Percentiles rank a stretch among this genome's conserved stretches.
These are phyloP conservation scores for Drosophila ezoana DNA, from an alignment of 2,888 invertebrate genomes.

Conservation along the genomic window DNA sequence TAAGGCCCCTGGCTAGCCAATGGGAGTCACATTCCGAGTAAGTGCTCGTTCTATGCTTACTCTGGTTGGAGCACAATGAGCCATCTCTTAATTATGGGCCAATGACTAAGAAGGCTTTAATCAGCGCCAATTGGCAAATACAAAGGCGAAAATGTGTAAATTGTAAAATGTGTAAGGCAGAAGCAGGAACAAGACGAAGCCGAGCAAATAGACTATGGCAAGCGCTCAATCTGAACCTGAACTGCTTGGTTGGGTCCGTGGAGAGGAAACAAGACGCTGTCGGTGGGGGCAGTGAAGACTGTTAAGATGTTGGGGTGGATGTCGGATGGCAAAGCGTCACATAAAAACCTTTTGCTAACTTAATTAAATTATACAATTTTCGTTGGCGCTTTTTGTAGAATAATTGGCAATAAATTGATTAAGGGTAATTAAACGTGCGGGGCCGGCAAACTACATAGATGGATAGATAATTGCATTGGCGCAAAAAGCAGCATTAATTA, in stretches of 20 bases:
- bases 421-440: constrained; percentile 75
- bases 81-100: constrained; percentile 72
- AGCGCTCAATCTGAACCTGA: constrained; percentile 12
- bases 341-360: constrained; percentile 77
- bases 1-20: neutral
- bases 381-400: constrained; percentile 74
- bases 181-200: neutral
- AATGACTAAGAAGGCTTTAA: constrained; percentile 70
- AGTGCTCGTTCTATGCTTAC: constrained; percentile 19
- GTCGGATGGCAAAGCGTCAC: constrained; percentile 41
- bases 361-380: constrained; percentile 79
- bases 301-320: constrained; percentile 12
- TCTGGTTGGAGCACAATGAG: constrained; percentile 60
- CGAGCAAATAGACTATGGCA: constrained; percentile 19
- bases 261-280: neutral
- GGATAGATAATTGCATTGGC: constrained; percentile 73
- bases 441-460: constrained; percentile 42
- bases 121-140: constrained; percentile 75
- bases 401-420: constrained; percentile 79
- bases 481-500: constrained; percentile 51
- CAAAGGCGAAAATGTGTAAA: constrained; percentile 71
- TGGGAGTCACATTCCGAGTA: constrained; percentile 13
- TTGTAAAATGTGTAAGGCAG: constrained; percentile 53
- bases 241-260: constrained; percentile 5
- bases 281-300: constrained; percentile 5